Conservation (phyloP, 2,888 invertebrate genomes). For the Macrophya alboannulata region DNA sequence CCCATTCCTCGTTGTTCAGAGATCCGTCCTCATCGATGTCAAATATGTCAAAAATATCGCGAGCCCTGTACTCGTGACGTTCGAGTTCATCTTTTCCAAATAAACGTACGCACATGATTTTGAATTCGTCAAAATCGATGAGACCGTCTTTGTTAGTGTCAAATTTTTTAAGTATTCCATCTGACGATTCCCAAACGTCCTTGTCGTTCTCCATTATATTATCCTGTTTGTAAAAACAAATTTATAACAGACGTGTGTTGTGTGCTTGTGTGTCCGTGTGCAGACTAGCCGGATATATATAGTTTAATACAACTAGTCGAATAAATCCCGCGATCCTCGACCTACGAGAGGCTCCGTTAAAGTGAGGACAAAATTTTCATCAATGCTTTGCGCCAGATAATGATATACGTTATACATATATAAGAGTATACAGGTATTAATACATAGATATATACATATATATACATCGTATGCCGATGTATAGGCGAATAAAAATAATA, state of each 20-base stretch:
- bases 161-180: constrained; percentile 62
- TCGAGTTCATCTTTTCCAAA: constrained; percentile 68
- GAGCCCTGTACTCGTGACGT: constrained; percentile 83
- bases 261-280: background rate
- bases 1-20: constrained; percentile 90
- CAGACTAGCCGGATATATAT: background rate
- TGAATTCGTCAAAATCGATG: constrained; percentile 68
- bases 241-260: background rate
- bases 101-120: constrained; percentile 66
- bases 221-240: constrained; percentile 46
- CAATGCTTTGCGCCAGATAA: background rate
- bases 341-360: background rate
- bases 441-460: too few relatives aligned
- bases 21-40: constrained; percentile 88
- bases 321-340: constrained; percentile 34
- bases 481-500: too few relatives aligned
- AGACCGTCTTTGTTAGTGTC: constrained; percentile 67
- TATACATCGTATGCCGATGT: too few relatives aligned
- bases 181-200: constrained; percentile 60
- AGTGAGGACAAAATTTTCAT: constrained; percentile 31
- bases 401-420: background rate
- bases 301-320: background rate
- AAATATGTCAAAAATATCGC: constrained; percentile 90
- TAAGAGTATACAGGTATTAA: background rate
- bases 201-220: constrained; percentile 52